Evolutionary conservation across 2,113 vertebrate genomes (phyloP).

Genomic region (Callithrix jacchus): DNA sequence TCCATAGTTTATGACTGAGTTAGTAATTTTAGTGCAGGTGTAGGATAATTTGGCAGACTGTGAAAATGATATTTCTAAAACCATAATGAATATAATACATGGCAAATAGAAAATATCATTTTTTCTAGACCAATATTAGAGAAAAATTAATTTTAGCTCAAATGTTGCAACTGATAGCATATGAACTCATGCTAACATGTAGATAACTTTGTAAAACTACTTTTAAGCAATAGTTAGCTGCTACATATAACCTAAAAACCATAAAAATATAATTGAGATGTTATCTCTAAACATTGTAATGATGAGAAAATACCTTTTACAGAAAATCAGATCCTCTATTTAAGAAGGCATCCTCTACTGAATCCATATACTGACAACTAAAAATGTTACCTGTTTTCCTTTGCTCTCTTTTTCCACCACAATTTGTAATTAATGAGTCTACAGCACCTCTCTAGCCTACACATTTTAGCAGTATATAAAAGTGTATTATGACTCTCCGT

Average conservation of each 20-base stretch:
- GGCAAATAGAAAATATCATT: constrained; percentile 26
- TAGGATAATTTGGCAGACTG: not conserved
- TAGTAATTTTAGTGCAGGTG: not conserved
- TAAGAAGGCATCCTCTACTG: not conserved
- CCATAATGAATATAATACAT: constrained; percentile 11
- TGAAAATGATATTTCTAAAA: constrained; percentile 51
- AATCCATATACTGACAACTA: not conserved
- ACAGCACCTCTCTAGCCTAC: not conserved
- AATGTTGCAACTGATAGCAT: not conserved
- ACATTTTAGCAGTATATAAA: not conserved
- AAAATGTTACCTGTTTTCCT: not conserved
- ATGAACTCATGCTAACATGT: not conserved
- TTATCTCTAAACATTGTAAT: not conserved
- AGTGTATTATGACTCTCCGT: not conserved
- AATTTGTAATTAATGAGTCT: not conserved
- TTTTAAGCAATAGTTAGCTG: not conserved
- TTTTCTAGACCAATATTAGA: constrained; percentile 6
- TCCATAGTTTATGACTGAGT: constrained; percentile 9
- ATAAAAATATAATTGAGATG: not conserved
- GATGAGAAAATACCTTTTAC: not conserved
- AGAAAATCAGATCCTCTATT: not conserved
- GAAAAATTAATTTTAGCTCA: constrained; percentile 10
- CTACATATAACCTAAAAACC: not conserved
- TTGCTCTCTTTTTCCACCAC: not conserved
- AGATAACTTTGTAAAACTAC: not conserved